These are phyloP conservation scores for Carterocephalus palaemon DNA, from an alignment of 2,888 invertebrate species.

Conservation along the genomic window DNA sequence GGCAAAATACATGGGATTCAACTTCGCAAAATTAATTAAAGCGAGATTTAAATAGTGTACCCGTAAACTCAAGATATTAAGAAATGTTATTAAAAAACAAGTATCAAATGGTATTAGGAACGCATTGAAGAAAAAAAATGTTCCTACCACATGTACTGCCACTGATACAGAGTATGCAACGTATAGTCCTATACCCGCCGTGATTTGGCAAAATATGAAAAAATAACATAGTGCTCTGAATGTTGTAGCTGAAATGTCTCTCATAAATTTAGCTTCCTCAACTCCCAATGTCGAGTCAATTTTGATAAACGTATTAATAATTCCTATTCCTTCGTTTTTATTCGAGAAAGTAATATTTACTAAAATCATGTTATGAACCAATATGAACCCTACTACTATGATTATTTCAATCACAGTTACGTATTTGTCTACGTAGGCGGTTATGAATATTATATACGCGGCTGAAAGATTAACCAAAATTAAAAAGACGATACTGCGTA, in stretches of 20 bases:
- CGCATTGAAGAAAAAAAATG: slow-evolving; percentile 40
- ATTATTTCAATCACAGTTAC: slow-evolving; percentile 13
- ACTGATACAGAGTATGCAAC: slow-evolving; percentile 24
- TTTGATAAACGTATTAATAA: slow-evolving; percentile 44
- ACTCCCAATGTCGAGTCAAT: slow-evolving; percentile 51
- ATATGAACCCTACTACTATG: slow-evolving; percentile 26
- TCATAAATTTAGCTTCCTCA: slow-evolving; percentile 54
- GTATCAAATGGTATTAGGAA: slow-evolving; percentile 45
- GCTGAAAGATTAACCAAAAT: background rate
- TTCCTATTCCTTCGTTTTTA: slow-evolving; percentile 36
- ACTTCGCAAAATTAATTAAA: slow-evolving; percentile 46
- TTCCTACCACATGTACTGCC: slow-evolving; percentile 37
- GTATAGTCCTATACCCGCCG: slow-evolving; percentile 27
- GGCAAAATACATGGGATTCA: slow-evolving; percentile 47
- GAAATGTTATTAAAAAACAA: slow-evolving; percentile 38
- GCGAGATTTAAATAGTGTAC: slow-evolving; percentile 54
- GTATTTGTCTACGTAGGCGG: background rate
- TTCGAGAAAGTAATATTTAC: slow-evolving; percentile 44
- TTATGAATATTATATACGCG: background rate
- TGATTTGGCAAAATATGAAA: slow-evolving; percentile 36
- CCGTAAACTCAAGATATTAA: slow-evolving; percentile 42
- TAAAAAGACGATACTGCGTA: slow-evolving; percentile 1
- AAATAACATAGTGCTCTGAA: slow-evolving; percentile 30
- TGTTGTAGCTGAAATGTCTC: slow-evolving; percentile 37
- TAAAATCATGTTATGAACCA: slow-evolving; percentile 40